Percentiles rank a stretch among this genome's conserved stretches.
phyloP scores from a whole-genome alignment of 2,797 vertebrate species.

The Psittacula echo region DNA sequence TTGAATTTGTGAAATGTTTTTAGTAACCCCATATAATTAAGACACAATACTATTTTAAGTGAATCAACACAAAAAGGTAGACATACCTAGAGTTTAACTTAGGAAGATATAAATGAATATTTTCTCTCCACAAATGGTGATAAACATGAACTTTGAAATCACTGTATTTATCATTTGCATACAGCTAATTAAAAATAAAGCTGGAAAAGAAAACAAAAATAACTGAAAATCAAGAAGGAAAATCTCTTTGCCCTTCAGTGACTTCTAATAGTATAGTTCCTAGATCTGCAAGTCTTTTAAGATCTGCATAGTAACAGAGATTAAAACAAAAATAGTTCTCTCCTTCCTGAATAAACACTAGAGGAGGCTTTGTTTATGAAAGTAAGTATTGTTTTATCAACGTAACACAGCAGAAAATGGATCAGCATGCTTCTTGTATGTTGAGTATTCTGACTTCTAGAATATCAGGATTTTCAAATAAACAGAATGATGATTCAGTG shows the following conservation, averaged over 20 bases:
- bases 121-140: neutral
- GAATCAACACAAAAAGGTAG: neutral
- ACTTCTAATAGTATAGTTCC: neutral
- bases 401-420: neutral
- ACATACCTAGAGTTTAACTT: neutral
- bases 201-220: neutral
- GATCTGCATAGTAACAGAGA: neutral
- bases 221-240: neutral
- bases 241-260: neutral
- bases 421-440: neutral
- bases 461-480: accelerated
- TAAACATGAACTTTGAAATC: neutral
- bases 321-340: neutral
- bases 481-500: accelerated
- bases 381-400: neutral
- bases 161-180: neutral
- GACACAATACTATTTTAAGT: neutral
- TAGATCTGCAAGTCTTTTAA: neutral
- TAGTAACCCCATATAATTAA: neutral
- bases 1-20: neutral
- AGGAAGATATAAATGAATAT: neutral
- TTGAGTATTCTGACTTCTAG: too few species aligned
- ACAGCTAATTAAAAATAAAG: neutral
- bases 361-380: neutral
- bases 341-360: neutral